A percentile compares a stretch with the other conserved stretches of the same genome.
Conservation (phyloP, 2,797 vertebrate species). For the Pipistrellus kuhlii region DNA sequence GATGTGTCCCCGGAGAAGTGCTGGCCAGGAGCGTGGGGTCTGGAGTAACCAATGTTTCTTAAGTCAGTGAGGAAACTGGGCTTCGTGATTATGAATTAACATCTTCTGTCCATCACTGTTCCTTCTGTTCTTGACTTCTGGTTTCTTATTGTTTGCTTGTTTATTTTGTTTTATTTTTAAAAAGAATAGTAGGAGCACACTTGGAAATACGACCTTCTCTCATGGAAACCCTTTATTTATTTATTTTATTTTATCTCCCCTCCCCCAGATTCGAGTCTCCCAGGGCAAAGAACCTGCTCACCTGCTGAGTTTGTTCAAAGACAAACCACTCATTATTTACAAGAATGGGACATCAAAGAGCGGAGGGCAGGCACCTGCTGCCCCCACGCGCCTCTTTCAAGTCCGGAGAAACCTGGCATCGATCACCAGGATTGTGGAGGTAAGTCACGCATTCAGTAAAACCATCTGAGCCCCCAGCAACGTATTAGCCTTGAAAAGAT, state of each 20-base stretch:
- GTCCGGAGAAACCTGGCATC: conserved; percentile 91
- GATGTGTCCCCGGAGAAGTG: not conserved
- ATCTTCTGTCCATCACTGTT: not conserved
- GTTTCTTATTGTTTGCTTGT: not conserved
- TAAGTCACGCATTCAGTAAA: conserved; percentile 76
- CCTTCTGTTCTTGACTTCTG: not conserved
- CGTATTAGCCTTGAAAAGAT: not conserved
- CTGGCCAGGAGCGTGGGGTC: not conserved
- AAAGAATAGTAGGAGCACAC: not conserved
- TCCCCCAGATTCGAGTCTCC: conserved; percentile 91
- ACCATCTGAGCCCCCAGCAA: not conserved
- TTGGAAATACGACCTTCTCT: conserved; percentile 30
- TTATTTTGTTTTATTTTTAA: not conserved
- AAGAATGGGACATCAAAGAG: conserved; percentile 92
- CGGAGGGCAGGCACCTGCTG: conserved; percentile 86
- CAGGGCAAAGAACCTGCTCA: conserved; percentile 96
- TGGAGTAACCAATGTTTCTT: not conserved
- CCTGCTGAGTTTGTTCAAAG: conserved; percentile 94
- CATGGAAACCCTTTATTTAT: not conserved
- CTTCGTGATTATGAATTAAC: not conserved
- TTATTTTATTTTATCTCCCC: not conserved
- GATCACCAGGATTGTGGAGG: conserved; percentile 94
- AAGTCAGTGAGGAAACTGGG: not conserved
- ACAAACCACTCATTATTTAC: conserved; percentile 93
- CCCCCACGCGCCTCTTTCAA: conserved; percentile 91